Evolutionary conservation across 2,888 invertebrate genomes (phyloP), one percentile per base, ranked within the genome.

Genomic region (Temnothorax unifasciatus): DNA sequence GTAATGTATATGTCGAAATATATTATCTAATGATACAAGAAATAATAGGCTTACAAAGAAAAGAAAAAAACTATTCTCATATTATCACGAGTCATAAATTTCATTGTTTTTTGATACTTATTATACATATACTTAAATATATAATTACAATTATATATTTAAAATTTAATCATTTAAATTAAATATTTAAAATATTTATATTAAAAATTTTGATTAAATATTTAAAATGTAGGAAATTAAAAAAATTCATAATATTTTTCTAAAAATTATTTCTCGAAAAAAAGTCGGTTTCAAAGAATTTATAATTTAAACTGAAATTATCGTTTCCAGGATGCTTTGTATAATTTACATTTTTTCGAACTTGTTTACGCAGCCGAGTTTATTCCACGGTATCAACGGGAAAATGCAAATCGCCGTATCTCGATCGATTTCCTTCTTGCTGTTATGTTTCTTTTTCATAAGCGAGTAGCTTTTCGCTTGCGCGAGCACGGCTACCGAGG

Each of bases 401-500:
- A 76, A 89, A 82, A 86, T 77, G 79, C 57, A 61, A 69, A 81
- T 81, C 61, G 29, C 63, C 54, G 29, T 41, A 63, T 82, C 75
- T 85, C 63, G 64, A 8, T 61, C 54, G 69, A 63, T 63, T 50
- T 83, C 52, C 77, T 73, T 83, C 68, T 71, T 64, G 50, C 86
- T 47, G 50, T 18, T 74, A 25, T 68, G 25, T 38, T 87, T 81
- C 82, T 85, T 86, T 85, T 89, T 68, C 52, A 50, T 69, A 34
- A 63, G 77, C 83, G 84, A 84, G 79, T 74, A 81, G 87, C 87
- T 91, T 91, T 91, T 91, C 90, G 89, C 88, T 88, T 85, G 84
- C 85, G 69, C 87, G 88, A 82, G 71, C 87, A 87, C 87, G 85
- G 85, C 88, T 77, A 76, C 83, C 77, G 76, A 75, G 84, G 75